Base-by-base conservation (phyloP, 2,113 vertebrate species). In the Danionella cerebrum region DNA sequence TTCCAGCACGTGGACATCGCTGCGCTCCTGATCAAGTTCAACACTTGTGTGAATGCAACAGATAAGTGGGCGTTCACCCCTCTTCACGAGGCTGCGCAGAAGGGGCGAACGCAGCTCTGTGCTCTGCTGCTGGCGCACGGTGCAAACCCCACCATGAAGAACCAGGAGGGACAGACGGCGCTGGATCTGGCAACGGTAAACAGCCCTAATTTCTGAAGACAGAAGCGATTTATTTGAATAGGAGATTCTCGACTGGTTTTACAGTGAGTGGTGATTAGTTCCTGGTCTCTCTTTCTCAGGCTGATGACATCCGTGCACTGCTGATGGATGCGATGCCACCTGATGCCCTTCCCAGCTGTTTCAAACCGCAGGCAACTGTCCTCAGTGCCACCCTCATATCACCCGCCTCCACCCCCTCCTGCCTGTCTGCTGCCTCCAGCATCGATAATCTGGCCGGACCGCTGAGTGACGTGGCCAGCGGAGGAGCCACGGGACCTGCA, bases 361-460 rank as follows among this genome's bases (percentile, higher is more conserved):
- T 89, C 55, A 84, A 84, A 80, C 94, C 94, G 41, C 96, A 97
- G 77, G 84, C 96, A 5, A 99, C 95, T 2, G 94, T 98, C 60
- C 94, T 98, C 80, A 98, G 94, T 70, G 93, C 96, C 73, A 91
- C 94, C 0, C 84, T 98, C 69, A 97, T 98, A 83, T 98, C 96
- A 0, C 96, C 96, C 16, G 94, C 94, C n/a, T 96, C 95, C 44
- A 97, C 96, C 0, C 96, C 96, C 0, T 97, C 96, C 74, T 98
- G 95, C 81, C 90, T 98, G 65, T 97, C 94, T 0, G 96, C 96
- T 8, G 95, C 96, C 68, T 98, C 94, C 84, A 99, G 96, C 83
- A 93, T 98, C 53, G 96, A 99, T 76, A 99, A 96, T 83, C 89
- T 99, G 7, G 86, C 94, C 0, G 94, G 93, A 3, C 94, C 95